Evolutionary conservation across 2,113 vertebrate species (phyloP).

Genomic region (Sakesphorus luctuosus): DNA sequence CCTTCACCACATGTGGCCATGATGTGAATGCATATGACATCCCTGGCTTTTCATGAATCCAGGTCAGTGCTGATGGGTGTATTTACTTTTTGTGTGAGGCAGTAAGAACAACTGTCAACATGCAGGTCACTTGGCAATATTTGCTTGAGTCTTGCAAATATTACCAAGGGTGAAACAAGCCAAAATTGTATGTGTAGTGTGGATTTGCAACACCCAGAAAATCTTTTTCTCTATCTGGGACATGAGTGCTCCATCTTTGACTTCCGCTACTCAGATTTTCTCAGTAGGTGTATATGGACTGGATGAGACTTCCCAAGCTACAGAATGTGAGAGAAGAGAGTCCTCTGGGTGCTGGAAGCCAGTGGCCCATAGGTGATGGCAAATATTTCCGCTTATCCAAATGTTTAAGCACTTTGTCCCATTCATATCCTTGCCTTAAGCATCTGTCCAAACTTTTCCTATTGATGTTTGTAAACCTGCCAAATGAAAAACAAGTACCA

Average conservation of each 20-base stretch:
- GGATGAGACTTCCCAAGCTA: background rate
- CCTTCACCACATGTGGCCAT: slow-evolving; percentile 24
- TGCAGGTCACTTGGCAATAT: background rate
- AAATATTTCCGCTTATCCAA: background rate
- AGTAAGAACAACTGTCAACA: background rate
- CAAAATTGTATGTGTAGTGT: background rate
- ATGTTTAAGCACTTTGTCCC: background rate
- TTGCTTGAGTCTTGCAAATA: background rate
- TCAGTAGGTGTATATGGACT: background rate
- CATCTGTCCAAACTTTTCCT: background rate
- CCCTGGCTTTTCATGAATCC: background rate
- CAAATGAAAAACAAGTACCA: background rate
- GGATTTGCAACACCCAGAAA: background rate
- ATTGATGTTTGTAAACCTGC: background rate
- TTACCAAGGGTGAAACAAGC: background rate
- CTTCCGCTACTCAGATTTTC: background rate
- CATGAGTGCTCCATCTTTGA: background rate
- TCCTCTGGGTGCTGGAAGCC: background rate
- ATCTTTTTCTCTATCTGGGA: background rate
- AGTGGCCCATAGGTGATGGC: background rate
- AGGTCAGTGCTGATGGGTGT: background rate
- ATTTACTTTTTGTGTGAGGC: background rate
- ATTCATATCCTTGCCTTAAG: background rate
- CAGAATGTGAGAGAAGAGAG: background rate
- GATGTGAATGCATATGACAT: background rate